Percentiles rank a stretch among this genome's conserved stretches.
phyloP scores from a whole-genome alignment of 2,797 vertebrate genomes.

The Antrozous pallidus region DNA sequence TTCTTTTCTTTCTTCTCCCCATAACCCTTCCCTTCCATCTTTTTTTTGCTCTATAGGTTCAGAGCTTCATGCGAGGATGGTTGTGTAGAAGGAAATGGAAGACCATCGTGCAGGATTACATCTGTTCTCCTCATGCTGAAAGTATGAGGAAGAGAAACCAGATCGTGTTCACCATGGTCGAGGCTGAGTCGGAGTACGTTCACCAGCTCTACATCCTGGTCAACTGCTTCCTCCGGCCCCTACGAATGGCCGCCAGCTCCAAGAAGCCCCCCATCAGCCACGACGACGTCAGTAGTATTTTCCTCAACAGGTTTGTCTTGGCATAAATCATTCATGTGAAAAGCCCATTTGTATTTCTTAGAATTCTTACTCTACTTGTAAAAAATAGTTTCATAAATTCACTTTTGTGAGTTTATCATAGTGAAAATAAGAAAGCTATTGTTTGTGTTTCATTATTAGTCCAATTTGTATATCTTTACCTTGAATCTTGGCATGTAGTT shows the following conservation, averaged over 20 bases:
- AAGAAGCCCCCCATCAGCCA: conserved; percentile 98
- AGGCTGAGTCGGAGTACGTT: conserved; percentile 94
- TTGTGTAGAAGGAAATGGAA: conserved; percentile 96
- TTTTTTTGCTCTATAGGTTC: conserved; percentile 84
- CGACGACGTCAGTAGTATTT: conserved; percentile 97
- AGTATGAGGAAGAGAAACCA: conserved; percentile 98
- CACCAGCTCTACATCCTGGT: conserved; percentile 97
- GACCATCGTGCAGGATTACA: conserved; percentile 97
- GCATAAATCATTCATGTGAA: neutral
- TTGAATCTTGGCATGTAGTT: neutral
- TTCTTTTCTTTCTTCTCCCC: neutral
- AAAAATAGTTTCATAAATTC: neutral
- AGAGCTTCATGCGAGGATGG: conserved; percentile 97
- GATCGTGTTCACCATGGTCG: conserved; percentile 97
- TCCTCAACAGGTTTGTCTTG: conserved; percentile 93
- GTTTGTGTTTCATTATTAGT: neutral
- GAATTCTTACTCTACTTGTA: neutral
- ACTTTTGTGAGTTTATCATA: neutral
- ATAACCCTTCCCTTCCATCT: too few species aligned
- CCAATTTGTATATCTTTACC: neutral
- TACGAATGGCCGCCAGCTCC: conserved; percentile 98
- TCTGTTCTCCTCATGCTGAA: conserved; percentile 95
- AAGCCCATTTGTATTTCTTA: neutral
- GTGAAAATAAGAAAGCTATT: neutral
- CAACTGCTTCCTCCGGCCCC: conserved; percentile 95